These are phyloP conservation scores for Anas bernieri DNA, from an alignment of 2,797 vertebrate genomes.

Conservation along the genomic window DNA sequence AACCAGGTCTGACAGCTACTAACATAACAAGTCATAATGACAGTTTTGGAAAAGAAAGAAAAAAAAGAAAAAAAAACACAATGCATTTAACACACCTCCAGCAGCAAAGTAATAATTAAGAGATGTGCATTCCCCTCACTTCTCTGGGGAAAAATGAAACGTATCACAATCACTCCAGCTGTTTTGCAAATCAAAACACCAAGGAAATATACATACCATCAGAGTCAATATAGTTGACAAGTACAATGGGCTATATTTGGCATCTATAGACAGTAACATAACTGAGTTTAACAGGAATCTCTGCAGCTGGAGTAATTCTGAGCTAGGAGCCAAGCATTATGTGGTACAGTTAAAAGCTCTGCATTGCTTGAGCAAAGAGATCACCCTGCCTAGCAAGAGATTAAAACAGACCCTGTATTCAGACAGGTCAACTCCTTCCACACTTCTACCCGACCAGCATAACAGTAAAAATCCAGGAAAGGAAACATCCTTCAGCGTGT, in stretches of 20 bases:
- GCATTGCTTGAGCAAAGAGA: not conserved
- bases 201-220: not conserved
- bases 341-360: not conserved
- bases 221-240: not conserved
- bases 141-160: not conserved
- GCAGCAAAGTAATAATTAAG: not conserved
- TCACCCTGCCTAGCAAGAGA: not conserved
- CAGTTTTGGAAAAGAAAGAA: not conserved
- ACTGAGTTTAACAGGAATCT: not conserved
- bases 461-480: not conserved
- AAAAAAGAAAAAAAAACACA: not conserved
- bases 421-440: not conserved
- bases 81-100: not conserved
- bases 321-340: not conserved
- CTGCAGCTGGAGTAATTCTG: not conserved
- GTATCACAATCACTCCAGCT: not conserved
- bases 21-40: not conserved
- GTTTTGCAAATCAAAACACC: not conserved
- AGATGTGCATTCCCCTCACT: not conserved
- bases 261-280: not conserved
- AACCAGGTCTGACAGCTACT: constrained; percentile 2
- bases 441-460: not conserved
- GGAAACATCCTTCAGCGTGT: not conserved
- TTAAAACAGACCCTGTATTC: not conserved
- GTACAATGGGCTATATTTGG: not conserved